Evolutionary conservation across 2,797 vertebrate species (phyloP), one percentile per base, ranked within the genome.

Genomic region (Semaprochilodus insignis): DNA sequence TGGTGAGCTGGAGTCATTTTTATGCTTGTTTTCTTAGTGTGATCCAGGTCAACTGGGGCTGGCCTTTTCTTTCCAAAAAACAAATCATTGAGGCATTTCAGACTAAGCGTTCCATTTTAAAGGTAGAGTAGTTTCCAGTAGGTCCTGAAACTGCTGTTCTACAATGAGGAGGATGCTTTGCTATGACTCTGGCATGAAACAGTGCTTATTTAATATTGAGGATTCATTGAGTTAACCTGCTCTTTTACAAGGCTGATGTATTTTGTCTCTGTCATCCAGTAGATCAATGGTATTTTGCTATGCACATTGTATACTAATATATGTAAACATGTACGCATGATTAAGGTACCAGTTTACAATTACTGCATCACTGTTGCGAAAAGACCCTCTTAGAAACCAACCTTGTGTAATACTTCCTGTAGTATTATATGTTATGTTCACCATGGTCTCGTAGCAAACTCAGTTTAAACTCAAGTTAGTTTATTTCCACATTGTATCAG

Each of bases 11-110:
- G 65, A 63, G 25, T 27, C 25, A 63, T 63, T 63, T 63, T 31
- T 63, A 74, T 75, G 63, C 75, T 80, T 75, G 67, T 83, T 79
- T 69, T 83, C 76, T 34, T 74, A 51, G 82, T 69, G 62, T 34
- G 27, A 75, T 80, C 27, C 27, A 57, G 82, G 77, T 51, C 82
- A 52, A 3, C 55, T 71, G 54, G 2, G n/a, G 14, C 55, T 73
- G 63, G 48, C 40, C 34, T 17, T 66, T 65, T 44, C 25, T 63
- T 62, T 23, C 14, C 31, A 70, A 71, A 60, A 59, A 23, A 63
- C 67, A 60, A 62, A 36, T 74, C 77, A 82, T 51, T 55, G 74
- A 78, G 40, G 25, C 19, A 1, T 60, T 57, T 54, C 25, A 25
- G 73, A 31, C 44, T 40, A 48, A 27, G 23, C 1, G 31, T 31